These are phyloP conservation scores for Protobothrops mucrosquamatus DNA, from an alignment of 2,113 vertebrate species.

Conservation along the genomic window DNA sequence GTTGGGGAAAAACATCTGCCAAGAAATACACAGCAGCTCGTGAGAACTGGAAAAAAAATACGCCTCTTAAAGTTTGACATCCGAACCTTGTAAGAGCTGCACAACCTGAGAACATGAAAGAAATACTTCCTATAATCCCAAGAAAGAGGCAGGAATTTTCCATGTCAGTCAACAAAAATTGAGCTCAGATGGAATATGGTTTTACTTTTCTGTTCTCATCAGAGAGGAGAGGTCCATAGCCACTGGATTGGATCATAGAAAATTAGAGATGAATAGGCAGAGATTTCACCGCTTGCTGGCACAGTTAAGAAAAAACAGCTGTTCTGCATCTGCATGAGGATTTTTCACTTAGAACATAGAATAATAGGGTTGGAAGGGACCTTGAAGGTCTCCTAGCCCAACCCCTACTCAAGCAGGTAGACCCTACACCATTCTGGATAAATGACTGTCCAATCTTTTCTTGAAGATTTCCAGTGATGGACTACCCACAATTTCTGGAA, in stretches of 20 bases:
- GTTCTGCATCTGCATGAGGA: background rate
- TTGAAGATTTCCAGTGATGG: background rate
- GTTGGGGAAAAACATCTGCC: background rate
- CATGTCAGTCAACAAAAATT: background rate
- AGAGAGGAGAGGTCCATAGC: too few species aligned
- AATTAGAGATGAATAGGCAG: background rate
- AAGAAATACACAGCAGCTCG: background rate
- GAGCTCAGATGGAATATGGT: background rate
- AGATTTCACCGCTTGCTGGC: background rate
- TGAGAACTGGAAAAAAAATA: background rate
- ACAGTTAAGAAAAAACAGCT: background rate
- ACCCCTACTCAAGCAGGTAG: too few species aligned
- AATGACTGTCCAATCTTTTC: background rate
- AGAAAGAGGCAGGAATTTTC: background rate
- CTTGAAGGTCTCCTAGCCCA: too few species aligned
- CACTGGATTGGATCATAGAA: background rate
- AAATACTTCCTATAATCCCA: background rate
- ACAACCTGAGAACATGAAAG: background rate
- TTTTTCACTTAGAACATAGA: slow-evolving; percentile 64
- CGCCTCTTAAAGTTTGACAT: background rate
- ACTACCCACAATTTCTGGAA: background rate
- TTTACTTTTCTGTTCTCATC: background rate
- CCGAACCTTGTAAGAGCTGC: background rate
- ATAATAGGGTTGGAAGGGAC: background rate
- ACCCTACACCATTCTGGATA: background rate